Evolutionary conservation across 2,888 invertebrate species (phyloP), one percentile per base, ranked within the genome.

Genomic region (Lobophora halterata): DNA sequence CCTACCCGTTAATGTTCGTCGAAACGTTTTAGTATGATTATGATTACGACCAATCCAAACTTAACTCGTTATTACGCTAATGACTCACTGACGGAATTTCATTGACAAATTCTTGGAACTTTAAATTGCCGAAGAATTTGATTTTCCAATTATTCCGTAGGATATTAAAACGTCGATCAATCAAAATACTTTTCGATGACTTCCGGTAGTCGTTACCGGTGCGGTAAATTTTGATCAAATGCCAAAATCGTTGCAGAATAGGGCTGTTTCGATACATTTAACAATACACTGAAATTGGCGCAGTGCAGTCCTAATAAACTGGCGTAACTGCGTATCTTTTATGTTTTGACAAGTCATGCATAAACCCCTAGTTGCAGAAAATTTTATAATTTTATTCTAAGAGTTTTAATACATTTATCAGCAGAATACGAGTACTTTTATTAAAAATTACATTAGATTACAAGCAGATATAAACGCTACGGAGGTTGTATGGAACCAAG

Each of bases 241-340:
- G 55, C 52, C 51, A 55, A 51, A 52, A 50, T 50, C 21, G 39
- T 31, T 33, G 37, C 34, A 14, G 37, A 33, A 35, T 42, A 44
- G 38, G 40, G 47, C 31, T 34, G 33, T 45, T 43, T 38, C 47
- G 33, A 42, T 44, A 51, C 46, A 48, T 46, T 52, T 35, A 40
- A 46, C 50, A 48, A 46, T 46, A 43, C 35, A 21, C 41, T 43
- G 21, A 43, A 43, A 43, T 46, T 52, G 54, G 43, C 54, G 54
- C 54, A 54, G 33, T 54, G 54, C 54, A 52, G 54, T 46, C 35
- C 47, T 48, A 49, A 52, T 54, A 54, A 54, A 54, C 40, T 49
- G 28, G 32, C 24, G 35, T 42, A 27, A 26, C 38, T 36, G 27
- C 34, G 36, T 36, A 30, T 39, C 27, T 46, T 49, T 54, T 49